These are phyloP conservation scores for Drosophila prostipennis DNA, from an alignment of 2,888 invertebrate species.

Conservation along the genomic window DNA sequence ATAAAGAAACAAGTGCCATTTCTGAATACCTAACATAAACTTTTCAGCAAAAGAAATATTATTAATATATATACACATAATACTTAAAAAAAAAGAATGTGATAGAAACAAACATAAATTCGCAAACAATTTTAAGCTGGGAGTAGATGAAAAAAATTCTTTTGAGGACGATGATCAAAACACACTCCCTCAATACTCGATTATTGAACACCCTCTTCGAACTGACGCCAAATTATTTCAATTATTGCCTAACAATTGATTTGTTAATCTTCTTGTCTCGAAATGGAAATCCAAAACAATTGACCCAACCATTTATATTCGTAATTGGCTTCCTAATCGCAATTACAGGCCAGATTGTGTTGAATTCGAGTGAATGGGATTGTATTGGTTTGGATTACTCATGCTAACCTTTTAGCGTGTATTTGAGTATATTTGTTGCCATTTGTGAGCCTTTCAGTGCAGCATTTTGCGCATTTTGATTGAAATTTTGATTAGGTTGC, in stretches of 20 bases:
- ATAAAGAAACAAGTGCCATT: constrained; percentile 34
- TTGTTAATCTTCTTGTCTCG: constrained; percentile 27
- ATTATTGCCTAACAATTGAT: constrained; percentile 39
- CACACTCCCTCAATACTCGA: neutral
- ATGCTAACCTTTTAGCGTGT: constrained; percentile 20
- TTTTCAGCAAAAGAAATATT: neutral
- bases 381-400: constrained; percentile 26
- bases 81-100: neutral
- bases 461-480: constrained; percentile 67
- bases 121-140: too few species aligned
- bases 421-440: constrained; percentile 37
- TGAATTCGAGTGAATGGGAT: constrained; percentile 10
- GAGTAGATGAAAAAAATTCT: neutral
- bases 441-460: constrained; percentile 38
- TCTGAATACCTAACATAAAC: too few species aligned
- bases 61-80: too few species aligned
- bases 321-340: constrained; percentile 44
- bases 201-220: neutral
- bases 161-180: neutral
- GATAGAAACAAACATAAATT: too few species aligned
- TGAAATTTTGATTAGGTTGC: constrained; percentile 72
- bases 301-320: constrained; percentile 30
- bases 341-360: constrained; percentile 39
- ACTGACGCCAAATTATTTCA: constrained; percentile 29
- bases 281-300: constrained; percentile 16